Percentiles rank a stretch among this genome's conserved stretches.
phyloP scores from a whole-genome alignment of 2,797 vertebrate species.

The Sardinella longiceps region DNA sequence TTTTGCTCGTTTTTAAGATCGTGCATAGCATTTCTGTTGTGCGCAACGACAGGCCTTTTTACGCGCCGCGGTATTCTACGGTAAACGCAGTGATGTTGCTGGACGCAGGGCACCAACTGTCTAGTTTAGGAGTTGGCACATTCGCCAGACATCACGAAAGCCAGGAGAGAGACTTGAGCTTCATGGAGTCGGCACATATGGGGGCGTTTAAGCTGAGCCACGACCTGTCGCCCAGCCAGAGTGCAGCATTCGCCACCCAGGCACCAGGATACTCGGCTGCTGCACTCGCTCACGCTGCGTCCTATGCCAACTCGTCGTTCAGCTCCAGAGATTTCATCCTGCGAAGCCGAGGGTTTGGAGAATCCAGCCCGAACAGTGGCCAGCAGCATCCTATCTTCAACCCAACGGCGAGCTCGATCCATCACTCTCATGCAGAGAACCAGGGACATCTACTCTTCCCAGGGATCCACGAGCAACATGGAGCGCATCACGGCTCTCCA shows the following conservation, averaged over 20 bases:
- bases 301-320: conserved; percentile 81
- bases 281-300: conserved; percentile 80
- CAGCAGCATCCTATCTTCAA: conserved; percentile 78
- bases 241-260: conserved; percentile 82
- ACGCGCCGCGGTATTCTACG: conserved; percentile 25
- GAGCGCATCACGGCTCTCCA: conserved; percentile 73
- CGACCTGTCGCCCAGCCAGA: conserved; percentile 81
- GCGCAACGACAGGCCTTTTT: conserved; percentile 24
- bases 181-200: conserved; percentile 85
- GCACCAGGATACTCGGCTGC: conserved; percentile 77
- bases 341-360: conserved; percentile 83
- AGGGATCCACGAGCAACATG: conserved; percentile 82
- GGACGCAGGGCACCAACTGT: conserved; percentile 84
- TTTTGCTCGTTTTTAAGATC: neutral
- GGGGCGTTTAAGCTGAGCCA: conserved; percentile 83
- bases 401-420: conserved; percentile 70
- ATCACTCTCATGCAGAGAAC: conserved; percentile 80
- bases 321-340: conserved; percentile 87
- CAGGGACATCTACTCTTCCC: conserved; percentile 82
- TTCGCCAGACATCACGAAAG: conserved; percentile 84
- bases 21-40: neutral
- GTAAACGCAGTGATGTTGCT: conserved; percentile 74
- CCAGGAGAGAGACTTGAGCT: conserved; percentile 84
- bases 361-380: conserved; percentile 70
- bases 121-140: conserved; percentile 79